Evolutionary conservation across 2,888 invertebrate species (phyloP), one percentile per base, ranked within the genome.

Genomic region (Drosophila engyochracea): DNA sequence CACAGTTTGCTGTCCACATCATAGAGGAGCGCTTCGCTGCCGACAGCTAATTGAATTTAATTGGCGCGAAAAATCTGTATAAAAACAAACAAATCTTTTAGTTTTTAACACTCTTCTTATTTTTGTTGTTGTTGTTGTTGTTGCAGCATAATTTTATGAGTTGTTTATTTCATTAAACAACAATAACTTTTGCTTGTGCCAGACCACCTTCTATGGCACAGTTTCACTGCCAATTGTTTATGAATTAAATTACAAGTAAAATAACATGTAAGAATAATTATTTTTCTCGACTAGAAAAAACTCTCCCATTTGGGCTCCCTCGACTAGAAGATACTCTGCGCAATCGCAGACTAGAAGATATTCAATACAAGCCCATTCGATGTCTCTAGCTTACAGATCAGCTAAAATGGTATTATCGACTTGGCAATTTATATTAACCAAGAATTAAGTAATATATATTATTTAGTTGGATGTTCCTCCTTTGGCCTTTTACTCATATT

Each of bases 1-100:
- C 57, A 61, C 30, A 44, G 63, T 60, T 60, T 60, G 66, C 61
- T 63, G 66, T 80, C 78, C 78, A 79, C 79, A 85, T 76, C 72
- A 76, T 49, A 70, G 81, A 57, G 41, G 10, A 76, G 44, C 44
- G 71, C 49, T 53, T 37, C 33, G 60, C 54, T 65, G 89, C 82
- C 79, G 87, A 82, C 87, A 84, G 87, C 80, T 82, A 85, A 89
- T 85, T 85, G 85, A 85, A 85, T 85, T 85, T 89, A 84, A 89
- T 84, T 85, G 85, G 90, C 73, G 90, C 87, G 88, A 84, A 89
- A 89, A 87, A 82, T 82, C 67, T 65, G 64, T 60, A 55, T 25
- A 52, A 78, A 78, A 82, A 75, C 67, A 89, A 83, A 85, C 79
- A 89, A 80, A 70, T 70, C 70, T 66, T 54, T 71, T 67, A 59